These are phyloP conservation scores for Acridotheres tristis DNA, from an alignment of 2,797 vertebrate genomes.

Conservation along the genomic window DNA sequence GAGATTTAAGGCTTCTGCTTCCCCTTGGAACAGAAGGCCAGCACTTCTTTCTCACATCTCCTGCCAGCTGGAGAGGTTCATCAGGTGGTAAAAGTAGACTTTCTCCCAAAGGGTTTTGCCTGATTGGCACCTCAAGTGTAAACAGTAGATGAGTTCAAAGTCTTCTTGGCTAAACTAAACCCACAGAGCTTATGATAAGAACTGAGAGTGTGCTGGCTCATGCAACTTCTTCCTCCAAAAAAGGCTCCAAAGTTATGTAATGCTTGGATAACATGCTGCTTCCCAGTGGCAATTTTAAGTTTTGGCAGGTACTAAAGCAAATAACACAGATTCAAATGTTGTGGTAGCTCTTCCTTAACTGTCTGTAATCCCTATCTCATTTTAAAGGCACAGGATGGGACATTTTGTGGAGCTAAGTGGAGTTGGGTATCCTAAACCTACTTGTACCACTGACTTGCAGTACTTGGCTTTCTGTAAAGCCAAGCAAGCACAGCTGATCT, in stretches of 20 bases:
- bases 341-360: background rate
- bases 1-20: background rate
- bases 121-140: background rate
- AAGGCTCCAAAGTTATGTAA: background rate
- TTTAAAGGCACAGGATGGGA: background rate
- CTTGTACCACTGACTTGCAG: background rate
- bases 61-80: constrained; percentile 25
- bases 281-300: background rate
- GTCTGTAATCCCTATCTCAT: background rate
- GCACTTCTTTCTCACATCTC: background rate
- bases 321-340: background rate
- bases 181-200: background rate
- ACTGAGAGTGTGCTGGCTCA: background rate
- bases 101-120: constrained; percentile 37
- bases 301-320: background rate
- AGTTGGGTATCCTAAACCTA: background rate
- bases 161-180: background rate
- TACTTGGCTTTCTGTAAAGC: background rate
- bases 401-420: background rate
- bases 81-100: constrained; percentile 32
- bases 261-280: background rate
- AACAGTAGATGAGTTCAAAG: constrained; percentile 36
- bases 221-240: background rate
- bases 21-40: background rate
- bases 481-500: background rate